These are phyloP conservation scores for Acanthosepion lycidas DNA, from an alignment of 2,888 invertebrate species.

Conservation along the genomic window DNA sequence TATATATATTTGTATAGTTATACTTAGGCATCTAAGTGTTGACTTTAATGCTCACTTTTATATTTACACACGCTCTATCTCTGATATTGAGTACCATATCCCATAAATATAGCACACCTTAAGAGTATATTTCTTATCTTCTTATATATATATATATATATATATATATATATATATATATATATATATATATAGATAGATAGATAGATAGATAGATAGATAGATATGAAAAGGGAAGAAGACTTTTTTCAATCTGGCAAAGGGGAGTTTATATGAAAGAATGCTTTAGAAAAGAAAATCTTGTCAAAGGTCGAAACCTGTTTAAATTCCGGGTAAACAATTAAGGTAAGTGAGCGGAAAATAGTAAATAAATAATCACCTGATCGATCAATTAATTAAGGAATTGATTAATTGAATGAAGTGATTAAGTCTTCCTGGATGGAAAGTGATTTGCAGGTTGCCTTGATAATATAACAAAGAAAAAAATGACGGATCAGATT, in stretches of 20 bases:
- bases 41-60: too few species aligned
- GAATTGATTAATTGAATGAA: neutral
- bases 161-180: neutral
- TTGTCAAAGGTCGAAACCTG: neutral
- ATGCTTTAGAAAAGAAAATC: neutral
- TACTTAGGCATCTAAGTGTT: too few species aligned
- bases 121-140: too few species aligned
- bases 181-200: neutral
- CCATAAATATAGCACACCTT: too few species aligned
- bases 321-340: neutral
- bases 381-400: conserved; percentile 2
- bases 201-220: neutral
- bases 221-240: neutral
- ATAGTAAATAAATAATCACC: neutral
- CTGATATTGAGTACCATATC: too few species aligned
- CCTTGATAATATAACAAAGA: neutral
- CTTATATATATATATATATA: neutral
- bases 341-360: neutral
- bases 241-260: too few species aligned
- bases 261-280: too few species aligned
- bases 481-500: neutral
- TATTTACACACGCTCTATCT: too few species aligned
- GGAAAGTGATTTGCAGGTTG: neutral
- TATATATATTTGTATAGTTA: too few species aligned
- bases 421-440: neutral